Conservation (phyloP, 2,797 vertebrate genomes). For the Galaxias olidus region DNA sequence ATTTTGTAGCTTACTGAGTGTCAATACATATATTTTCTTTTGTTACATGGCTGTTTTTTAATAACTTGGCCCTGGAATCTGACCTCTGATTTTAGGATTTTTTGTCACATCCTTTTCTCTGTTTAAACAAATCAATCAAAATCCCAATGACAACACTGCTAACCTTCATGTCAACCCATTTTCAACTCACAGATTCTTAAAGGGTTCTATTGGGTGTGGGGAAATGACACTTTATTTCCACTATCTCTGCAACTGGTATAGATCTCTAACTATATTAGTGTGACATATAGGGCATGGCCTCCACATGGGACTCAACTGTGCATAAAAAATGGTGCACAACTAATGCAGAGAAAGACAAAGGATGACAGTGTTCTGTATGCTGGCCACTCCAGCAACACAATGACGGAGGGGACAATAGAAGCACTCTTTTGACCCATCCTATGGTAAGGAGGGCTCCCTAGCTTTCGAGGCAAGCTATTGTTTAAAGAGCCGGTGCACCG, state of each 20-base stretch:
- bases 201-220: neutral
- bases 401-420: conserved; percentile 72
- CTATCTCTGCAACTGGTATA: neutral
- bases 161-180: neutral
- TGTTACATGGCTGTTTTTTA: too few relatives aligned
- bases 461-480: conserved; percentile 68
- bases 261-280: conserved; percentile 60
- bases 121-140: too few relatives aligned
- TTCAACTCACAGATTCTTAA: neutral
- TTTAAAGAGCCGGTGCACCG: conserved; percentile 58
- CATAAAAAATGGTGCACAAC: conserved; percentile 60
- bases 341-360: conserved; percentile 74
- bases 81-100: too few relatives aligned
- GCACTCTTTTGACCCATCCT: conserved; percentile 66
- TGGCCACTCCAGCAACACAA: conserved; percentile 73
- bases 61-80: too few relatives aligned
- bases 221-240: neutral
- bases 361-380: conserved; percentile 72
- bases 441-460: conserved; percentile 55
- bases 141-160: neutral
- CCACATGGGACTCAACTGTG: conserved; percentile 57
- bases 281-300: conserved; percentile 63
- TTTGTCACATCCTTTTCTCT: too few relatives aligned
- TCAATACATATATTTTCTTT: too few relatives aligned
- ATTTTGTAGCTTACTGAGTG: too few relatives aligned